These are phyloP conservation scores for Monoplex corrugatus DNA, from an alignment of 2,888 invertebrate species.

Conservation along the genomic window DNA sequence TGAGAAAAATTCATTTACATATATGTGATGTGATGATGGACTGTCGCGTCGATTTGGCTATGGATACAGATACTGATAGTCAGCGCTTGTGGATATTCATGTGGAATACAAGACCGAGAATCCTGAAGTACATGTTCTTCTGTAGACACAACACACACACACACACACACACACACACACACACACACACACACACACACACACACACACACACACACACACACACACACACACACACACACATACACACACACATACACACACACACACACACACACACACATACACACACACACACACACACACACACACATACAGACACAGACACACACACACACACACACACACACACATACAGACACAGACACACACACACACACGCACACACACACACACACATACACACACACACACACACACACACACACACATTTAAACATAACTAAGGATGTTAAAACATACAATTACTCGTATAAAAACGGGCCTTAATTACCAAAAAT, in stretches of 20 bases:
- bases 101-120: no score
- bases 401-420: neutral
- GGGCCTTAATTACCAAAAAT: no score
- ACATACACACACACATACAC: constrained; percentile 11
- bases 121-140: no score
- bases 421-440: neutral
- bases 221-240: constrained; percentile 26
- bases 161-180: neutral
- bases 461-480: no score
- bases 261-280: neutral
- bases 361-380: neutral
- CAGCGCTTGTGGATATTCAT: no score
- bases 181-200: neutral
- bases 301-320: neutral
- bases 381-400: neutral
- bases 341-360: neutral
- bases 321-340: neutral
- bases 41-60: no score
- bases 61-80: no score
- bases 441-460: no score
- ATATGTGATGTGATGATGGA: no score
- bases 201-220: constrained; percentile 14
- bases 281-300: neutral
- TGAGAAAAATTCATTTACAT: no score
- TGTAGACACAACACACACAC: no score